These are phyloP conservation scores for Mesorhabditis sp. DNA, from an alignment of 2,888 invertebrate species.

Conservation along the genomic window DNA sequence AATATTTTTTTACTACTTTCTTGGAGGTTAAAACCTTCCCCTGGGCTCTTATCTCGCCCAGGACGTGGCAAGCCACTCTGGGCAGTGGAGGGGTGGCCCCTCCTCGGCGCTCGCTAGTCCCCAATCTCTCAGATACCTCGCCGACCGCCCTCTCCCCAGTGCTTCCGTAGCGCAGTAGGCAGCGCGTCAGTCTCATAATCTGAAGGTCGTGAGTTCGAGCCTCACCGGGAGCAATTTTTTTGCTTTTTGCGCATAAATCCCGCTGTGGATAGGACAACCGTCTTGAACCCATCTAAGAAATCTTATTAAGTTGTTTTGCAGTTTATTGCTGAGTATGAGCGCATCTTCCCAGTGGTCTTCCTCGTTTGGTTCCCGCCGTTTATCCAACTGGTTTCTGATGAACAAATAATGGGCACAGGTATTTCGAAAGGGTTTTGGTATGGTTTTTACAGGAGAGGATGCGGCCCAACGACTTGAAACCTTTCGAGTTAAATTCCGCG, in stretches of 20 bases:
- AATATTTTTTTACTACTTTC: no score
- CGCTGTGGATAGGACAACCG: no score
- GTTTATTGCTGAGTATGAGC: slow-evolving; percentile 1
- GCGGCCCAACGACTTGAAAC: neutral
- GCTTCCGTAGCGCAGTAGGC: slow-evolving; percentile 69
- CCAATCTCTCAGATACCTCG: no score
- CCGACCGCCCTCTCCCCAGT: neutral
- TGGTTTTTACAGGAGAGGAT: neutral
- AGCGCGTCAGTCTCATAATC: slow-evolving; percentile 86
- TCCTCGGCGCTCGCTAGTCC: no score
- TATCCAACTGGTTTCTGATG: neutral
- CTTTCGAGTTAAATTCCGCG: neutral
- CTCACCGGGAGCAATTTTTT: slow-evolving; percentile 66
- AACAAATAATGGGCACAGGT: neutral
- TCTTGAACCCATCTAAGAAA: neutral
- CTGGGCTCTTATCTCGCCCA: no score
- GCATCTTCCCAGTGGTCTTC: neutral
- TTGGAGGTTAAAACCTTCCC: no score
- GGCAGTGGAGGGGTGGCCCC: no score
- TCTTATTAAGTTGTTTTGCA: neutral
- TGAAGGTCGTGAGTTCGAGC: slow-evolving; percentile 92
- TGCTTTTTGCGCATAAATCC: neutral
- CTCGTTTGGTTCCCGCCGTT: slow-evolving; percentile 4
- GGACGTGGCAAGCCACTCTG: no score
- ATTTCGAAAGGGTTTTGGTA: neutral